phyloP scores from a whole-genome alignment of 2,113 vertebrate genomes.

The Litocranius walleri region DNA sequence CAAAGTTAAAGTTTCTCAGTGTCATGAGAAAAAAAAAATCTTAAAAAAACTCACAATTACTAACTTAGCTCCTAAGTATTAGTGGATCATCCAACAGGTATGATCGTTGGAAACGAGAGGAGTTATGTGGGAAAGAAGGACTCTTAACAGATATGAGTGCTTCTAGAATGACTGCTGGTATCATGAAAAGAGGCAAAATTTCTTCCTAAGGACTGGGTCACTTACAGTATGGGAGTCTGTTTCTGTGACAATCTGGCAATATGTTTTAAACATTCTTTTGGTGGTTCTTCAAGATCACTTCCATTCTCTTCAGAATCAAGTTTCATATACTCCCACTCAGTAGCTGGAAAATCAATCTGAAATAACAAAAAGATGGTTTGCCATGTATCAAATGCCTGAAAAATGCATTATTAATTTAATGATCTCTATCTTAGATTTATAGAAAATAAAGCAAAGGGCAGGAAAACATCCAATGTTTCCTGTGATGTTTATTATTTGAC shows the following conservation, averaged over 20 bases:
- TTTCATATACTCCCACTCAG: slow-evolving; percentile 61
- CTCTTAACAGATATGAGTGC: not conserved
- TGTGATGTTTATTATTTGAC: not conserved
- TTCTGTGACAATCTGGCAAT: slow-evolving; percentile 69
- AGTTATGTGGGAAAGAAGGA: not conserved
- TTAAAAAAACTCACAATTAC: not conserved
- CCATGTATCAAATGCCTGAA: not conserved
- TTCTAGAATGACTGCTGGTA: not conserved
- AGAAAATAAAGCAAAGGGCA: not conserved
- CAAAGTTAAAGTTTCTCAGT: not conserved
- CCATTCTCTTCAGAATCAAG: slow-evolving; percentile 60
- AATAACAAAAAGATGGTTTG: slow-evolving; percentile 24
- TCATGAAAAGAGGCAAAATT: not conserved
- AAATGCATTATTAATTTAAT: not conserved
- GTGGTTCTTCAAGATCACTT: slow-evolving; percentile 29
- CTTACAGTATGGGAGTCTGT: slow-evolving; percentile 69
- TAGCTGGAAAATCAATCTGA: slow-evolving; percentile 78
- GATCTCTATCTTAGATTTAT: not conserved
- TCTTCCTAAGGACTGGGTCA: not conserved
- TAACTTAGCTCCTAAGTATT: not conserved
- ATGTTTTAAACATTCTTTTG: slow-evolving; percentile 69
- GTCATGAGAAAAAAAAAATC: not conserved
- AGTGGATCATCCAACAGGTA: not conserved
- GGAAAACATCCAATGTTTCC: not conserved
- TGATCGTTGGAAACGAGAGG: slow-evolving; percentile 5